Conservation (phyloP, 2,113 vertebrate species). For the Thermophis baileyi region DNA sequence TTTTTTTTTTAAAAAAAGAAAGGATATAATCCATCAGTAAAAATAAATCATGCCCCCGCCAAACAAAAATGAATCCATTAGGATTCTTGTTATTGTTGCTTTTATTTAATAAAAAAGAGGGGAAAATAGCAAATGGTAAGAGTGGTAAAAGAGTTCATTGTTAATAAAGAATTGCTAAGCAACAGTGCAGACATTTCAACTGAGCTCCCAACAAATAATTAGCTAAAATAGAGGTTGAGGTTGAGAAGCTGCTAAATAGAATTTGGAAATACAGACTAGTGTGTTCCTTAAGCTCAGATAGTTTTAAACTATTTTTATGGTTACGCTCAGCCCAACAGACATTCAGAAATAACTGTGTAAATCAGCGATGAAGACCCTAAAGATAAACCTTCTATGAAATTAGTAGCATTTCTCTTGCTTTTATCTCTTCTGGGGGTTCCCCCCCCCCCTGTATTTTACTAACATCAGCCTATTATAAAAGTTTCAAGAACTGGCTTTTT, state of each 20-base stretch:
- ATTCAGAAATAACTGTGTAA: background rate
- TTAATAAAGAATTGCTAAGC: background rate
- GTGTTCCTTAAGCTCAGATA: background rate
- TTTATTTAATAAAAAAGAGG: background rate
- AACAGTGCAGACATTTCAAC: background rate
- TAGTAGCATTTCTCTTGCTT: background rate
- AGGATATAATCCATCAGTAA: background rate
- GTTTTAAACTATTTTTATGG: background rate
- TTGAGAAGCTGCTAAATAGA: background rate
- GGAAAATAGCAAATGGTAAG: background rate
- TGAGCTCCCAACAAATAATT: background rate
- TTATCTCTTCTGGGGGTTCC: background rate
- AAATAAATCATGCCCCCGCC: background rate
- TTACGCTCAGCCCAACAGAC: background rate
- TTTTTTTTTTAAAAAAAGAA: background rate
- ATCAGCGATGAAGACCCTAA: background rate
- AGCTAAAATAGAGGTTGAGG: background rate
- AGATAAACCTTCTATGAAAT: background rate
- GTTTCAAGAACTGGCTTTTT: background rate
- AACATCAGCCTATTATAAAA: background rate
- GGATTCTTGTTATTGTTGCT: background rate
- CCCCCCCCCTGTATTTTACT: background rate
- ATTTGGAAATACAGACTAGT: accelerated
- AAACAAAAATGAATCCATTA: background rate
- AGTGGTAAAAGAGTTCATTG: background rate